These are phyloP conservation scores for Acanthaster planci DNA, from an alignment of 35 echinoderm and acorn worm species.

Conservation along the genomic window DNA sequence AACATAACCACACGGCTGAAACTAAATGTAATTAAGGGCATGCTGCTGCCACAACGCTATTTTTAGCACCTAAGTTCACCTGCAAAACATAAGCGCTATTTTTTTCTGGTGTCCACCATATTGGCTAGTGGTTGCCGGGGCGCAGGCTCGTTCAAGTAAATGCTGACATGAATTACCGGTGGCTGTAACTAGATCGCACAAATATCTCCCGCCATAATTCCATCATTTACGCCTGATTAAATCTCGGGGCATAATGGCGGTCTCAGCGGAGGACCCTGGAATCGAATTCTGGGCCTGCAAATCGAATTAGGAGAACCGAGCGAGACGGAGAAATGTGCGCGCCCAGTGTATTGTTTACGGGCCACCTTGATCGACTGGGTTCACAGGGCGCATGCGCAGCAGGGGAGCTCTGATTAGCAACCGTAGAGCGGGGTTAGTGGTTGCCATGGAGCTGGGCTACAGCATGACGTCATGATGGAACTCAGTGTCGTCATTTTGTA, in stretches of 20 bases:
- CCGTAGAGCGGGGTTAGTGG: no score
- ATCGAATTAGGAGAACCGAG: conserved; percentile 12
- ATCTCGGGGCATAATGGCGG: conserved; percentile 4
- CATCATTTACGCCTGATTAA: conserved; percentile 31
- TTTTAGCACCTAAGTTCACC: not conserved
- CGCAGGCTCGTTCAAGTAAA: conserved; percentile 27
- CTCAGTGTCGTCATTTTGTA: no score
- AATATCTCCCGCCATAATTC: conserved; percentile 25
- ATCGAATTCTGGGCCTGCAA: conserved; percentile 8
- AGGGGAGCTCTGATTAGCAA: no score
- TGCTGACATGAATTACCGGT: conserved; percentile 15
- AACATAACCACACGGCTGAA: no score
- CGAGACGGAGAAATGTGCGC: not conserved
- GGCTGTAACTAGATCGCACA: conserved; percentile 27
- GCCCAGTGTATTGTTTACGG: no score
- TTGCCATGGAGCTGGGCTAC: no score
- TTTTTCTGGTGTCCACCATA: not conserved
- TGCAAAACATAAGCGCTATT: not conserved
- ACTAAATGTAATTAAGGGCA: no score
- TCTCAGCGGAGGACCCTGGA: conserved; percentile 7
- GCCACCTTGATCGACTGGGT: no score
- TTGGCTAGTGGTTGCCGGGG: not conserved
- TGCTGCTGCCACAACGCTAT: no score
- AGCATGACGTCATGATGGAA: no score
- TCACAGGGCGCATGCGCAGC: no score